Evolutionary conservation across 2,888 invertebrate species (phyloP), one percentile per base, ranked within the genome.

Genomic region (Phytoseiulus persimilis): DNA sequence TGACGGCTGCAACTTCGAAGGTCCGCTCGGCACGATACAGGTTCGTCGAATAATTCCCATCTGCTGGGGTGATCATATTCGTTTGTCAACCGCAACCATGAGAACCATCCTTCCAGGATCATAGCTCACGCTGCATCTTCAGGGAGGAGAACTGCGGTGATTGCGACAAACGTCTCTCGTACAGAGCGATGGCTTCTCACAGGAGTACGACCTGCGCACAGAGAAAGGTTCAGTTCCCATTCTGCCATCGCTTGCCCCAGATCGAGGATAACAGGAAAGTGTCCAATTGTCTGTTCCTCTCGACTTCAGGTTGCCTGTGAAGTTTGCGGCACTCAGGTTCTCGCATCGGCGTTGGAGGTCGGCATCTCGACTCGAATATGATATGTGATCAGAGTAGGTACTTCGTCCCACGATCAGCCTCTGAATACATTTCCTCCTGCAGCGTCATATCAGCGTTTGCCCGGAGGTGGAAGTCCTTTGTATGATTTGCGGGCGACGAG

Each of bases 1-100:
- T 23, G 87, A 87, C 32, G 87, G 87, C 28, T 87, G 87, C 87
- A 87, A 87, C 39, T 87, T 87, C 32, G 87, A 87, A 23, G 87
- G 87, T 31, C n/a, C 87, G 5, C 87, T 87, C 33, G 31, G 32
- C 45, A 33, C n/a, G n/a, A 45, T 87, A 23, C 87, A 87, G n/a
- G 87, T 84, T 32, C 32, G 84, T 83, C 3, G 11, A 33, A 31
- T 31, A 2, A 84, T 83, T 83, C 14, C n/a, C 31, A 9, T 39
- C 39, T 9, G 39, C 3, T 39, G 3, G 3, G 39, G 5, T 9
- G n/a, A n/a, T 39, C 39, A 39, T 39, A 39, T 39, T 39, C 39
- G 39, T 6, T 6, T n/a, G 39, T 3, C 39, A 39, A 3, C 3
- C 3, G 9, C 39, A 39, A 6, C 39, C 5, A 39, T 39, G 39